Percentiles rank a stretch among this genome's conserved stretches.
Conservation (phyloP, 2,797 vertebrate species). For the Microhierax caerulescens region DNA sequence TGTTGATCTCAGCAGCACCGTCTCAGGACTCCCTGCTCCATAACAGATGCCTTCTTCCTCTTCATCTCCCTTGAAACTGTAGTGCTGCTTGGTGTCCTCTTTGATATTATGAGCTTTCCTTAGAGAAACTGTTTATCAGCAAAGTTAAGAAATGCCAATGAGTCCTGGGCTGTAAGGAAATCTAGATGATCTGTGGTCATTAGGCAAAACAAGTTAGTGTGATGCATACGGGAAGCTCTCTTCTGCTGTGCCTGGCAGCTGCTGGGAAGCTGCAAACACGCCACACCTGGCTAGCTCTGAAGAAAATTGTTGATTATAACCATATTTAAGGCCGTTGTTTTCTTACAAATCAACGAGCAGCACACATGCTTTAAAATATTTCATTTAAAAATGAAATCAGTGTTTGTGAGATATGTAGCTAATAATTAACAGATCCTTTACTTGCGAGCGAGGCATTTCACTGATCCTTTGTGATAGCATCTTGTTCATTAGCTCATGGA, state of each 20-base stretch:
- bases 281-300: neutral
- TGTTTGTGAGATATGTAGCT: neutral
- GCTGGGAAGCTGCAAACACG: neutral
- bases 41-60: neutral
- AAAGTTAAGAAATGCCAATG: neutral
- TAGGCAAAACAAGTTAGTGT: neutral
- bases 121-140: neutral
- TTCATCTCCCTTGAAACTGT: neutral
- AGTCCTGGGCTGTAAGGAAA: neutral
- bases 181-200: neutral
- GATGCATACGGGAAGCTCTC: neutral
- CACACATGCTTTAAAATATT: neutral
- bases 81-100: neutral
- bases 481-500: neutral
- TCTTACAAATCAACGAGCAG: conserved; percentile 19
- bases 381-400: conserved; percentile 14
- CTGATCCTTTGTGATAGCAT: neutral
- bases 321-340: neutral
- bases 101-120: neutral
- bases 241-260: neutral
- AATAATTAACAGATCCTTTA: conserved; percentile 6
- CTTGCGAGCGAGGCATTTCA: neutral
- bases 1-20: neutral
- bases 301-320: neutral
- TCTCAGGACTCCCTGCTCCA: neutral